Conservation (phyloP, 2,888 invertebrate species). For the Cephus spinipes region DNA sequence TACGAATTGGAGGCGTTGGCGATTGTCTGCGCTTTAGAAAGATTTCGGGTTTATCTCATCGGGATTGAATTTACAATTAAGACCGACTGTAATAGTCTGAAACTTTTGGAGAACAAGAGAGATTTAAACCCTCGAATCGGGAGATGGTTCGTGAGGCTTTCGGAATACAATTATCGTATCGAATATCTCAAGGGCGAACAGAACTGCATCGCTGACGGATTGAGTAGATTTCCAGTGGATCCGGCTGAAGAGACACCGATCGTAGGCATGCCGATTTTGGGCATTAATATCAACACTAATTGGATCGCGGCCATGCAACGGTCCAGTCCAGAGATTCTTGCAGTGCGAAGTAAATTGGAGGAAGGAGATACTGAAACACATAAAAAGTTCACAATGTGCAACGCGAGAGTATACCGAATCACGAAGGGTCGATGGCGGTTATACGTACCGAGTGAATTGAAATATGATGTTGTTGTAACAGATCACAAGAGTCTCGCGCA, state of each 20-base stretch:
- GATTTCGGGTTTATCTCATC: constrained; percentile 28
- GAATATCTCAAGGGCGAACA: too few species aligned
- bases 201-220: too few species aligned
- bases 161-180: not conserved
- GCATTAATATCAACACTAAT: too few species aligned
- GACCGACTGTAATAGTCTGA: constrained; percentile 29
- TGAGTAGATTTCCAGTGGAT: too few species aligned
- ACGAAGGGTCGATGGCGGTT: not conserved
- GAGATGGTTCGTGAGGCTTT: constrained; percentile 15
- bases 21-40: constrained; percentile 25
- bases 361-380: too few species aligned
- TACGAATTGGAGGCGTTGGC: constrained; percentile 30
- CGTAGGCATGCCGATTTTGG: too few species aligned
- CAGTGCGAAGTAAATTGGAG: too few species aligned
- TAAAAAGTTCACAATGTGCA: too few species aligned
- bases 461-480: constrained; percentile 4
- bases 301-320: too few species aligned
- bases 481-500: constrained; percentile 14
- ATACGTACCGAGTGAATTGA: constrained; percentile 13
- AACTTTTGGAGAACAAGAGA: constrained; percentile 9
- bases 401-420: too few species aligned
- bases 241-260: too few species aligned
- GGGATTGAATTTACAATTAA: constrained; percentile 28
- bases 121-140: constrained; percentile 22
- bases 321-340: too few species aligned